Percentiles rank a stretch among this genome's conserved stretches.
These are phyloP conservation scores for Cervus canadensis DNA, from an alignment of 2,113 vertebrate species.

Conservation along the genomic window DNA sequence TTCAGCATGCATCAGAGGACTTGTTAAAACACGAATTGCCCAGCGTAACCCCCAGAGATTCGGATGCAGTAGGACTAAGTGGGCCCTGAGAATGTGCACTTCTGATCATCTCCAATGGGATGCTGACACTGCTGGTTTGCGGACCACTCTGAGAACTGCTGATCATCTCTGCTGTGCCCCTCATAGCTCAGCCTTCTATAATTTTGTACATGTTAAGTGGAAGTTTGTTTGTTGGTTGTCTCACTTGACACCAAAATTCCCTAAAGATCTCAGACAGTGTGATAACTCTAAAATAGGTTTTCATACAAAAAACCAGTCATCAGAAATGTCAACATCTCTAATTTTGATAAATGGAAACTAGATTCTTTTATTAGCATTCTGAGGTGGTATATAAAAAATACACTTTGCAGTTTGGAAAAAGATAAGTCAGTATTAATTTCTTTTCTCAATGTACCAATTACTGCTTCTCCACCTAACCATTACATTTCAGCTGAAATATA, in stretches of 20 bases:
- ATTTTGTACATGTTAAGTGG: not conserved
- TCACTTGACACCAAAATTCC: not conserved
- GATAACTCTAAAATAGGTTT: conserved; percentile 41
- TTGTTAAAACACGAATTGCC: not conserved
- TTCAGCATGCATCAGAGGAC: not conserved
- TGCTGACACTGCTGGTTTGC: not conserved
- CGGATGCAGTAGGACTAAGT: not conserved
- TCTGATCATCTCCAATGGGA: not conserved
- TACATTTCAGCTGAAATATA: conserved; percentile 48
- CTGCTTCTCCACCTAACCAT: conserved; percentile 57
- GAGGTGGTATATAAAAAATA: conserved; percentile 55
- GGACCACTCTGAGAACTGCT: not conserved
- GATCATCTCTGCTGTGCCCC: not conserved
- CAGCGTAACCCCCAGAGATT: not conserved
- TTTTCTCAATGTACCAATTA: conserved; percentile 65
- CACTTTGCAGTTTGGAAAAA: conserved; percentile 41
- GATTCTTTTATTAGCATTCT: conserved; percentile 62
- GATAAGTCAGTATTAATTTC: conserved; percentile 69
- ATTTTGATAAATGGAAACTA: conserved; percentile 58
- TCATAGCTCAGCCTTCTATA: not conserved
- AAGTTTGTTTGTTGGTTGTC: not conserved
- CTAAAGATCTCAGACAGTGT: not conserved
- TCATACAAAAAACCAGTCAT: conserved; percentile 38
- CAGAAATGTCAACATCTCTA: conserved; percentile 43
- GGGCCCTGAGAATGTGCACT: not conserved